Percentiles rank a stretch among this genome's conserved stretches.
These are phyloP conservation scores for Cephonodes hylas DNA, from an alignment of 2,888 invertebrate species.

Conservation along the genomic window DNA sequence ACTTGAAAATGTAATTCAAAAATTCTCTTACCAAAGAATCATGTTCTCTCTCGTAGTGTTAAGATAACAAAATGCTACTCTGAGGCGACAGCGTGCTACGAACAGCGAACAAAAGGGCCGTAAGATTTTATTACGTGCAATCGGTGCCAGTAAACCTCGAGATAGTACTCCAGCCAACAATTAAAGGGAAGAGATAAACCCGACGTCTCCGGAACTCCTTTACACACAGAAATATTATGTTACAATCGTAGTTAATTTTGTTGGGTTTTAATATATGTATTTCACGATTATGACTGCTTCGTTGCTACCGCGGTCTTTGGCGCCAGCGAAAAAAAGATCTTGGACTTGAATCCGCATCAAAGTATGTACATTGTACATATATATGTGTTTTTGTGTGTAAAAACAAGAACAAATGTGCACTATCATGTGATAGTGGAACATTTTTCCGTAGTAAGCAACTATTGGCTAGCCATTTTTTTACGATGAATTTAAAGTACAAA, in stretches of 20 bases:
- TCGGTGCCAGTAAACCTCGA: slow-evolving; percentile 58
- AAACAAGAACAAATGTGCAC: too few relatives aligned
- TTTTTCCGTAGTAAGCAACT: too few relatives aligned
- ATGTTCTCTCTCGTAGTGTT: slow-evolving; percentile 21
- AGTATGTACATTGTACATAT: too few relatives aligned
- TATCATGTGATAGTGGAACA: too few relatives aligned
- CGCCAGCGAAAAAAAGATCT: too few relatives aligned
- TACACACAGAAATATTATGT: background rate
- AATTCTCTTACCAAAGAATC: background rate
- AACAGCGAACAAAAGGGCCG: slow-evolving; percentile 59
- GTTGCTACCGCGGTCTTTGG: too few relatives aligned
- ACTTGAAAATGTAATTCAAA: background rate
- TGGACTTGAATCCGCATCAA: too few relatives aligned
- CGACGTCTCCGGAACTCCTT: slow-evolving; percentile 41
- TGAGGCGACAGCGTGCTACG: slow-evolving; percentile 50
- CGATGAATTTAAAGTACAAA: too few relatives aligned
- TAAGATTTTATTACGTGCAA: slow-evolving; percentile 67
- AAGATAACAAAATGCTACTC: slow-evolving; percentile 32
- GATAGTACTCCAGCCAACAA: slow-evolving; percentile 68
- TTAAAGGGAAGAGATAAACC: slow-evolving; percentile 67
- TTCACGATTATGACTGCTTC: background rate
- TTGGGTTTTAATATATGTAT: background rate
- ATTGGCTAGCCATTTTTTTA: too few relatives aligned
- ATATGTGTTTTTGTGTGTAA: too few relatives aligned
- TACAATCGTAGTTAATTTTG: background rate